Evolutionary conservation across 2,797 vertebrate species (phyloP).

Genomic region (Bradypodion ventrale): DNA sequence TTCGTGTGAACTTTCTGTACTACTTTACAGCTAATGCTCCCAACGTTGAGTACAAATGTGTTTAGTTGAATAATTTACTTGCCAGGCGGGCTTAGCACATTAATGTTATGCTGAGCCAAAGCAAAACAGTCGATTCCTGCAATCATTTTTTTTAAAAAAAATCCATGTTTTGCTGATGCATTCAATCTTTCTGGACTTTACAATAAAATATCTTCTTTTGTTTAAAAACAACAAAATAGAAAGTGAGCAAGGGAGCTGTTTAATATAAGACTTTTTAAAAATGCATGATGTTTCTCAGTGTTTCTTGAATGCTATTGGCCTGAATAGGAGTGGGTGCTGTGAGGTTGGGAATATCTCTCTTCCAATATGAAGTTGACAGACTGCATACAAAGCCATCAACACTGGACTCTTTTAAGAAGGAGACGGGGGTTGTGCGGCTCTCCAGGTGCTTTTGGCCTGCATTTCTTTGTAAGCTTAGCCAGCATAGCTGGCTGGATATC

Average conservation of each 20-base stretch:
- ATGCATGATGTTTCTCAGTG: neutral
- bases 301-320: no score
- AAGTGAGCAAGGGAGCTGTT: no score
- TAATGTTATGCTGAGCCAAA: neutral
- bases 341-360: neutral
- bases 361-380: neutral
- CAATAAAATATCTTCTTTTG: neutral
- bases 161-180: neutral
- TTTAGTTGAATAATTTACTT: neutral
- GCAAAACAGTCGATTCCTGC: neutral
- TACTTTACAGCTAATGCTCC: neutral
- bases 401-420: neutral
- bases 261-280: no score
- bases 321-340: neutral
- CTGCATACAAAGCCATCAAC: no score
- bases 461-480: neutral
- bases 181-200: neutral
- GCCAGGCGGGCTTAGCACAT: neutral
- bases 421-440: neutral
- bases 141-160: neutral
- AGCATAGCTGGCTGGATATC: no score
- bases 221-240: no score
- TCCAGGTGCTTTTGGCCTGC: neutral
- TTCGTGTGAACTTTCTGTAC: neutral
- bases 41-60: neutral